Conservation (phyloP, 2,888 invertebrate genomes). For the Helicoverpa assulta region DNA sequence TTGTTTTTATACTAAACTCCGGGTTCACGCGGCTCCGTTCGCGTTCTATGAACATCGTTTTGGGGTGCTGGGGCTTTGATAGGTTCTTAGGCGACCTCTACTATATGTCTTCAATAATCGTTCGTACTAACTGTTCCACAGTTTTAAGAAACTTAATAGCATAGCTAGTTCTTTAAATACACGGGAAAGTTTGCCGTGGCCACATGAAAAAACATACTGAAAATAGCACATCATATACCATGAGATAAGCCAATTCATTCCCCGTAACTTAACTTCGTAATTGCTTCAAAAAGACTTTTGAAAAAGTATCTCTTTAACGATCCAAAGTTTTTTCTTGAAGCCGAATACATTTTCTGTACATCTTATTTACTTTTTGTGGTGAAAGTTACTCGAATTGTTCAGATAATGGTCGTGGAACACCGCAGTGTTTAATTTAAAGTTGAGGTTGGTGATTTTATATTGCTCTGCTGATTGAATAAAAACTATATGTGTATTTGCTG, state of each 20-base stretch:
- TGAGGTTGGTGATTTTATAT: not conserved
- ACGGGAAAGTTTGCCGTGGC: too few species aligned
- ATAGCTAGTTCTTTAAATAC: too few species aligned
- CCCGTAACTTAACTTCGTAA: constrained; percentile 23
- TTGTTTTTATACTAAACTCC: constrained; percentile 39
- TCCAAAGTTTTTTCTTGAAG: constrained; percentile 31
- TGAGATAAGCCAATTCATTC: constrained; percentile 23
- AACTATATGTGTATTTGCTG: not conserved
- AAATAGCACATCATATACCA: not conserved
- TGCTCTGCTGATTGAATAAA: constrained; percentile 5
- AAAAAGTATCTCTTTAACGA: constrained; percentile 23
- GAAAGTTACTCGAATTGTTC: constrained; percentile 3
- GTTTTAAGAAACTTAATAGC: too few species aligned
- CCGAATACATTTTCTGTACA: constrained; percentile 12
- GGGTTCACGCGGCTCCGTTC: constrained; percentile 7
- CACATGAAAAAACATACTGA: constrained; percentile 1
- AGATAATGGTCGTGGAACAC: constrained; percentile 15
- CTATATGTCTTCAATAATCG: too few species aligned
- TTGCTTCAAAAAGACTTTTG: constrained; percentile 23
- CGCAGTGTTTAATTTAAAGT: constrained; percentile 35
- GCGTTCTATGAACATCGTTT: not conserved
- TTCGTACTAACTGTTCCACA: too few species aligned
- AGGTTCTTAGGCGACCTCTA: not conserved
- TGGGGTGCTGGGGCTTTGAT: too few species aligned
- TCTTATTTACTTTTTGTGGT: constrained; percentile 15